Evolutionary conservation across 2,797 vertebrate species (phyloP).

Genomic region (Heteromormyrus szaboi): DNA sequence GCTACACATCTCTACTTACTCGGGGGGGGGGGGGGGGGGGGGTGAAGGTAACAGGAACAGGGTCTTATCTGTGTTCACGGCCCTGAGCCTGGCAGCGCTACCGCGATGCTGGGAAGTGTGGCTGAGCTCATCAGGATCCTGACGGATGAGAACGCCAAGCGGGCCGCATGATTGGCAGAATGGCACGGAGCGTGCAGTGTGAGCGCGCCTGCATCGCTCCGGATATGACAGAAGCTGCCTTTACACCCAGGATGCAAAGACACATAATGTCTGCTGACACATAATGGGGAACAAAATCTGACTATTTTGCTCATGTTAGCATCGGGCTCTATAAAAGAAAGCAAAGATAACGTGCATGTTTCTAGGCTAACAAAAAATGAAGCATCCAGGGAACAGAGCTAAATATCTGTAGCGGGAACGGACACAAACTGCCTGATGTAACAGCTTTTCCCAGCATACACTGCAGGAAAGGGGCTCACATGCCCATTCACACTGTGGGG

Average conservation of each 20-base stretch:
- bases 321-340: not conserved
- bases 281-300: not conserved
- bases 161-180: not conserved
- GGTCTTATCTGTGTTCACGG: not conserved
- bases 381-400: not conserved
- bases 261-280: not conserved
- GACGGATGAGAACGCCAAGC: not conserved
- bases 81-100: not conserved
- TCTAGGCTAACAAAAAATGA: not conserved
- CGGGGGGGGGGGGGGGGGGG: slow-evolving; percentile 24
- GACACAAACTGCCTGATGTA: slow-evolving; percentile 1
- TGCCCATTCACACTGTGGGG: not conserved
- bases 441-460: slow-evolving; percentile 6
- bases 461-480: not conserved
- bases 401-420: not conserved
- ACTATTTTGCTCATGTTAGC: not conserved
- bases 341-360: not conserved
- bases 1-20: slow-evolving; percentile 13
- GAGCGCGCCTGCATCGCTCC: not conserved
- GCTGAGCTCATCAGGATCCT: not conserved
- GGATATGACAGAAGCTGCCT: not conserved
- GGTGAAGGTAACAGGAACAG: slow-evolving; percentile 7
- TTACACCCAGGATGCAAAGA: not conserved
- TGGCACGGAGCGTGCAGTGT: not conserved
- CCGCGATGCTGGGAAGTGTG: not conserved